phyloP scores from a whole-genome alignment of 1,140 invertebrate species.

The Drosophila busckii region DNA sequence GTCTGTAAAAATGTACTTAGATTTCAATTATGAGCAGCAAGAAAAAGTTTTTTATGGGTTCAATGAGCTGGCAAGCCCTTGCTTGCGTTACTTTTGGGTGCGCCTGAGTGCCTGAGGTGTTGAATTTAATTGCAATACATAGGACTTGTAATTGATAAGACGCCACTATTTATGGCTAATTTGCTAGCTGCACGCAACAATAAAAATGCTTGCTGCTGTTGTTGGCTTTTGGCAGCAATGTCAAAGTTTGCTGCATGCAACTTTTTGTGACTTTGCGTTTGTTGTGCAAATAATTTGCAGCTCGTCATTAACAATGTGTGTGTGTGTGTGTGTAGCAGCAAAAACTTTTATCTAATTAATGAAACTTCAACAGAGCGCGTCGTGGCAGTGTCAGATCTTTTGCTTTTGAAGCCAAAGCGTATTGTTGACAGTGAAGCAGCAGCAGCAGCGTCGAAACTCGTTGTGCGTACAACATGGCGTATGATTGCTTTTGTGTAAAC shows the following conservation, averaged over 20 bases:
- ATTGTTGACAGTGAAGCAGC: constrained; percentile 72
- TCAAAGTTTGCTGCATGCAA: constrained; percentile 22
- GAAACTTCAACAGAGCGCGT: constrained; percentile 75
- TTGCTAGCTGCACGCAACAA: no score
- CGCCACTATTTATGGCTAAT: no score
- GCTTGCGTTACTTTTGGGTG: constrained; percentile 15
- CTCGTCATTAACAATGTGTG: constrained; percentile 72
- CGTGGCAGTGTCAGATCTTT: constrained; percentile 30
- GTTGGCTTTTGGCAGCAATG: constrained; percentile 20
- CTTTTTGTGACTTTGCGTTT: constrained; percentile 64
- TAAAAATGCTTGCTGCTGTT: neutral
- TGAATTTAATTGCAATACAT: neutral
- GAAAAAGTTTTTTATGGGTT: constrained; percentile 5
- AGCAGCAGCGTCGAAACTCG: constrained; percentile 13
- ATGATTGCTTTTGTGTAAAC: constrained; percentile 78
- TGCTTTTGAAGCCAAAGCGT: constrained; percentile 41
- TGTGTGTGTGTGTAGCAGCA: constrained; percentile 8
- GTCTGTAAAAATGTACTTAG: constrained; percentile 12
- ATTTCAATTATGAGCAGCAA: constrained; percentile 36
- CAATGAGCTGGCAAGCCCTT: constrained; percentile 23
- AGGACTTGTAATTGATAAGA: no score
- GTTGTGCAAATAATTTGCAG: constrained; percentile 75
- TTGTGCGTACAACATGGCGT: constrained; percentile 64
- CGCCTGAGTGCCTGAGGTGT: constrained; percentile 11
- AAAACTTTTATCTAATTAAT: constrained; percentile 78